Base-by-base conservation (phyloP, 2,888 invertebrate species). In the Drosophila multiciliata region DNA sequence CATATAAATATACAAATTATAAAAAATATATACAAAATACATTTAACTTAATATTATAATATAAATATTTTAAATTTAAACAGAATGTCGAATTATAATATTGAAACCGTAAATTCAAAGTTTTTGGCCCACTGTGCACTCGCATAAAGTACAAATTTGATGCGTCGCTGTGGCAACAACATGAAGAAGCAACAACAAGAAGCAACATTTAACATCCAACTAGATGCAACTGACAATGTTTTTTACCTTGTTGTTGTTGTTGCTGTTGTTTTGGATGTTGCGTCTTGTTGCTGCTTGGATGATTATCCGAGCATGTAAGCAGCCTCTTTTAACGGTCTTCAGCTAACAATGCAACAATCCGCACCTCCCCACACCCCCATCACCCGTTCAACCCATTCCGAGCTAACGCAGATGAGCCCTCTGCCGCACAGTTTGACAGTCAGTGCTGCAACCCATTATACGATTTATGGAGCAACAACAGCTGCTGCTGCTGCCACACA, bases 281-380 rank as follows among this genome's bases (percentile, higher is more conserved):
- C 11, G 36, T 50, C 50, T 40, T 45, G 59, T 69, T 49, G 78
- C 42, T 63, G 66, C 50, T 26, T 64, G 63, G 80, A 80, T 78
- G 80, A 54, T 78, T 78, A 80, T 80, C 78, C 72, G 64, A 67
- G 72, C 78, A 72, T 75, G 76, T 80, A 71, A 78, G 58, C 66
- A 80, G 78, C 61, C 66, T 75, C 76, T 71, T 75, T 80, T 70
- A 80, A 67, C 72, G 62, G 66, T 45, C 71, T 54, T 42, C 62
- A 53, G 38, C 57, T 45, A 70, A 75, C 80, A 75, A 66, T 69
- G 45, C 61, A 53, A 29, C 12, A 20, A 53, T 11, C 11, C 17
- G 17, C 38, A 38, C 38, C 17, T 17, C 8, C 38, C 23, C 45
- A 23, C 45, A 1, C 9, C 15, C 35, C 17, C 42, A n/a, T 12